These are phyloP conservation scores for Amphilophus citrinellus DNA, from an alignment of 2,113 vertebrate genomes.

Conservation along the genomic window DNA sequence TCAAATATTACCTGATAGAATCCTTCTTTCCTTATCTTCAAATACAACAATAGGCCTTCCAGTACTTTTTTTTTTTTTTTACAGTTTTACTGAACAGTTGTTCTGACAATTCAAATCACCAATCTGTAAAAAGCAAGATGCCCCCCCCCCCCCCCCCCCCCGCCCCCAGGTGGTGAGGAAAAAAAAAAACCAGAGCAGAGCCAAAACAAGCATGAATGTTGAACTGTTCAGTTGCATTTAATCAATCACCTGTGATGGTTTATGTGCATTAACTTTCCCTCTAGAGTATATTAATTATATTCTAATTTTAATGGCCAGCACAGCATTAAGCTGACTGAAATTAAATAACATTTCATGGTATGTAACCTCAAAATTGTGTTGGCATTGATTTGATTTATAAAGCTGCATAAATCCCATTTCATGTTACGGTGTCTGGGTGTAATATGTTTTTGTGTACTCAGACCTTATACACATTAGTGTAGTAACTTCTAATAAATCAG, in stretches of 20 bases:
- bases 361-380: background rate
- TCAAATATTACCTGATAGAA: background rate
- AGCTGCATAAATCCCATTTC: background rate
- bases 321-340: background rate
- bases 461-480: background rate
- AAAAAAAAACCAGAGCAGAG: background rate
- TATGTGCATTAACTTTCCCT: background rate
- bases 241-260: background rate
- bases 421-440: background rate
- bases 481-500: background rate
- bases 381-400: slow-evolving; percentile 18
- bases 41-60: background rate
- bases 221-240: slow-evolving; percentile 9
- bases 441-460: background rate
- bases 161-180: background rate
- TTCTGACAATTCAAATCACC: background rate
- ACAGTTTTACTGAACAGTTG: background rate
- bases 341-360: background rate
- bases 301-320: slow-evolving; percentile 12
- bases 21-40: slow-evolving; percentile 1
- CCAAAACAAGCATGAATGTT: background rate
- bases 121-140: too few species aligned
- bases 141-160: too few species aligned
- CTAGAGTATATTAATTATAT: slow-evolving; percentile 4
- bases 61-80: background rate